Evolutionary conservation across 2,888 invertebrate genomes (phyloP).

Genomic region (Eustalomyia histrio): DNA sequence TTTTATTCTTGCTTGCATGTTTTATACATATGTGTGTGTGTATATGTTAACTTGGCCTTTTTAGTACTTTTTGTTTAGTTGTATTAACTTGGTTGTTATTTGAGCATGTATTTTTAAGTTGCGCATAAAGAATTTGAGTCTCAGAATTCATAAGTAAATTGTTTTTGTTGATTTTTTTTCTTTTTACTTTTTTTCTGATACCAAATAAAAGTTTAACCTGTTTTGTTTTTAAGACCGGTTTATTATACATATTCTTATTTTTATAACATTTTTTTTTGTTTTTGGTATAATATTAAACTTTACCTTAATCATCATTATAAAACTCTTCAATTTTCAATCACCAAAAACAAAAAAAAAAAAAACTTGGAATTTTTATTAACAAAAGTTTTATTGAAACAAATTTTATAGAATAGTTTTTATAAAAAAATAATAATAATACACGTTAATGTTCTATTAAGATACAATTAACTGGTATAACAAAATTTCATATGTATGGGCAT

Average conservation of each 20-base stretch:
- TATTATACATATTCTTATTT: conserved; percentile 51
- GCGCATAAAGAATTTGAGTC: conserved; percentile 56
- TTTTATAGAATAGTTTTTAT: conserved; percentile 15
- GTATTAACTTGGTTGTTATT: conserved; percentile 46
- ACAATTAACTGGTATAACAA: no score
- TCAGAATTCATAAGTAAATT: conserved; percentile 55
- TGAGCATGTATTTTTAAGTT: conserved; percentile 52
- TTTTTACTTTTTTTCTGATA: conserved; percentile 14
- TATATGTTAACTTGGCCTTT: conserved; percentile 24
- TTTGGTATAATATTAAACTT: conserved; percentile 6
- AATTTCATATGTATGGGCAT: no score
- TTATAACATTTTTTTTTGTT: conserved; percentile 29
- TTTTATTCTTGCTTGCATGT: not conserved
- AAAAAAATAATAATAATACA: no score
- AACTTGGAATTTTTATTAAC: conserved; percentile 40
- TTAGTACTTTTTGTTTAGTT: conserved; percentile 8
- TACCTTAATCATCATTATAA: conserved; percentile 62
- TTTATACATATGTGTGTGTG: conserved; percentile 21
- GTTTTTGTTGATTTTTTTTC: conserved; percentile 20
- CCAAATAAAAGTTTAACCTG: conserved; percentile 55
- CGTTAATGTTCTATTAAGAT: no score
- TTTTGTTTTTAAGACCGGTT: conserved; percentile 60
- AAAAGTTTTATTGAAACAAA: not conserved
- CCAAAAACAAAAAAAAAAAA: conserved; percentile 15
- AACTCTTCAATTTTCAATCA: conserved; percentile 48